Evolutionary conservation across 2,797 vertebrate species (phyloP).

Genomic region (Avahi laniger): DNA sequence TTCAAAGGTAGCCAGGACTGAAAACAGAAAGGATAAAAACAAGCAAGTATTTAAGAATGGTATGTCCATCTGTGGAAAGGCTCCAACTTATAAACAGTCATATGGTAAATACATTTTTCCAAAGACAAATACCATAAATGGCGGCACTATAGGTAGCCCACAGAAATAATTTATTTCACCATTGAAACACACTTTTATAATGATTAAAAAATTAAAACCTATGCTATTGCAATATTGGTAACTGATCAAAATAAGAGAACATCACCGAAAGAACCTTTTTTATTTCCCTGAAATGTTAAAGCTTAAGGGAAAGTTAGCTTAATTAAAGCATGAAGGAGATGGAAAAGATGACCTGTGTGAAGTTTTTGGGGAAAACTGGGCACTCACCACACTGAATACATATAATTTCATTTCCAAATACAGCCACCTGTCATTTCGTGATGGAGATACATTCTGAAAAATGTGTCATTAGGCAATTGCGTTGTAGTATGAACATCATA

Average conservation of each 20-base stretch:
- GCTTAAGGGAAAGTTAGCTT: slow-evolving; percentile 17
- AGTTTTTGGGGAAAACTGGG: background rate
- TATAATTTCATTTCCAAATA: slow-evolving; percentile 47
- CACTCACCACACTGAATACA: background rate
- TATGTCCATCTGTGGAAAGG: background rate
- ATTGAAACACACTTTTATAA: background rate
- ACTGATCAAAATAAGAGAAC: slow-evolving; percentile 4
- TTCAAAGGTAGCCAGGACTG: background rate
- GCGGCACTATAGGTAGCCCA: background rate
- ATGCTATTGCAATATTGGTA: background rate
- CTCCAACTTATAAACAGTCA: slow-evolving; percentile 11
- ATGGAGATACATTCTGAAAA: background rate
- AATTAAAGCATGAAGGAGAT: slow-evolving; percentile 3
- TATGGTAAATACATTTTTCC: background rate
- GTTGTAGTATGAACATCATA: background rate
- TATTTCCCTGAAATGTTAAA: background rate
- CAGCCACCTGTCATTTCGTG: background rate
- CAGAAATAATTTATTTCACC: background rate
- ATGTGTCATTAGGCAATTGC: background rate
- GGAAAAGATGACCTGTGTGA: background rate
- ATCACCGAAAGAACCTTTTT: background rate
- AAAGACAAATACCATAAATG: slow-evolving; percentile 15
- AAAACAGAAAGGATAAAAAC: slow-evolving; percentile 21
- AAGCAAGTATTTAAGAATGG: slow-evolving; percentile 35
- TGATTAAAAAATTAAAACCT: slow-evolving; percentile 13